A percentile compares a stretch with the other conserved stretches of the same genome.
These are phyloP conservation scores for Okapia johnstoni DNA, from an alignment of 2,113 vertebrate genomes.

Conservation along the genomic window DNA sequence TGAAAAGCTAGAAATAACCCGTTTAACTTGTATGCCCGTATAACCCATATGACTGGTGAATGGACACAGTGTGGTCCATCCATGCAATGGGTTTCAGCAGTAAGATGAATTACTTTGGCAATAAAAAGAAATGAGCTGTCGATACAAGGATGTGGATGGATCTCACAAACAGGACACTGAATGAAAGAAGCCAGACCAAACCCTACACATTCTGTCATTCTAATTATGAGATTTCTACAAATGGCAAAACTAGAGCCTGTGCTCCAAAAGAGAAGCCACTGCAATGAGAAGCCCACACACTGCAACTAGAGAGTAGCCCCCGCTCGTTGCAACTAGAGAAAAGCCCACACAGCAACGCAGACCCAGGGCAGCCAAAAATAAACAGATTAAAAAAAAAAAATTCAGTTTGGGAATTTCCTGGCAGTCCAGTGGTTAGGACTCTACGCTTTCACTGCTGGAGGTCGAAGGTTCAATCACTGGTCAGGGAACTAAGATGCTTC, in stretches of 20 bases:
- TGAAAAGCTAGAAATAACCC: background rate
- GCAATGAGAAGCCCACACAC: background rate
- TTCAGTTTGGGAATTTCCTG: background rate
- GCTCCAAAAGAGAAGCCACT: background rate
- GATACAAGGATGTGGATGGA: too few species aligned
- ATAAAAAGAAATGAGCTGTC: background rate
- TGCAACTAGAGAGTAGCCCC: background rate
- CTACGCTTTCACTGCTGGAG: background rate
- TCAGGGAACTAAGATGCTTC: background rate
- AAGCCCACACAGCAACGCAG: background rate
- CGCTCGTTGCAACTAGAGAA: background rate
- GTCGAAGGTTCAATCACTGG: background rate
- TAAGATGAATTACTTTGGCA: background rate
- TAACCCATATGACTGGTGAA: background rate
- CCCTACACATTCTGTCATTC: background rate
- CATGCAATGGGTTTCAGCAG: background rate
- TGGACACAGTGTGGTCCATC: background rate
- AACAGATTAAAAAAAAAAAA: background rate
- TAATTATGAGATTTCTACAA: too few species aligned
- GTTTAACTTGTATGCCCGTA: accelerated
- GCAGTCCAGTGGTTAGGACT: background rate
- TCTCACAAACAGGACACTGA: background rate
- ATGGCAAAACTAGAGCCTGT: background rate
- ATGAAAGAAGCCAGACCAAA: background rate
- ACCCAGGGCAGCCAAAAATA: background rate